Conservation (phyloP, 2,888 invertebrate species). For the Carterocephalus palaemon region DNA sequence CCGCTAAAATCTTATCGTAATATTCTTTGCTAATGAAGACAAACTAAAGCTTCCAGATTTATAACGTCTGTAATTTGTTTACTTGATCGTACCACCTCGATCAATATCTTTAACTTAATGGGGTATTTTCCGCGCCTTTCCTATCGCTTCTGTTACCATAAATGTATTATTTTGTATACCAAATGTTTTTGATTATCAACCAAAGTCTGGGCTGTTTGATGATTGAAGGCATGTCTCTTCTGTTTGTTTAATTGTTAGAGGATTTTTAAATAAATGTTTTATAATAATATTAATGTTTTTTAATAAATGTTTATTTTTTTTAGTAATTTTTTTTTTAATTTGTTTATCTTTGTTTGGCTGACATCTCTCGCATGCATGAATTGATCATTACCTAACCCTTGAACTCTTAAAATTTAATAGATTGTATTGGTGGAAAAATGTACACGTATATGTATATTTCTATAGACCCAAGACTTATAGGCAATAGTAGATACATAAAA, state of each 20-base stretch:
- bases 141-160: slow-evolving; percentile 47
- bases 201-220: slow-evolving; percentile 36
- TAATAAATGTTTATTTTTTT: no score
- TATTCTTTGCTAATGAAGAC: no score
- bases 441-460: no score
- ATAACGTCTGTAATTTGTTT: slow-evolving; percentile 3
- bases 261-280: slow-evolving; percentile 38
- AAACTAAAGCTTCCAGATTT: no score
- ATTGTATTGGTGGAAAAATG: no score
- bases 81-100: not conserved
- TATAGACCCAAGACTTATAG: no score
- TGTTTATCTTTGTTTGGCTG: not conserved
- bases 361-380: no score
- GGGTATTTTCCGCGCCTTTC: slow-evolving; percentile 37
- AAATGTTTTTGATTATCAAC: slow-evolving; percentile 32
- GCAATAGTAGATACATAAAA: no score
- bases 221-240: slow-evolving; percentile 21
- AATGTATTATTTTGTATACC: slow-evolving; percentile 33
- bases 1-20: no score
- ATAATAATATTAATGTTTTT: no score
- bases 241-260: slow-evolving; percentile 17
- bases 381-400: no score
- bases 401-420: no score
- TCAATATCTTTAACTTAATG: slow-evolving; percentile 30
- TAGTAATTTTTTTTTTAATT: not conserved